phyloP scores from a whole-genome alignment of 2,797 vertebrate genomes.

The Sphenopsis melanotis region DNA sequence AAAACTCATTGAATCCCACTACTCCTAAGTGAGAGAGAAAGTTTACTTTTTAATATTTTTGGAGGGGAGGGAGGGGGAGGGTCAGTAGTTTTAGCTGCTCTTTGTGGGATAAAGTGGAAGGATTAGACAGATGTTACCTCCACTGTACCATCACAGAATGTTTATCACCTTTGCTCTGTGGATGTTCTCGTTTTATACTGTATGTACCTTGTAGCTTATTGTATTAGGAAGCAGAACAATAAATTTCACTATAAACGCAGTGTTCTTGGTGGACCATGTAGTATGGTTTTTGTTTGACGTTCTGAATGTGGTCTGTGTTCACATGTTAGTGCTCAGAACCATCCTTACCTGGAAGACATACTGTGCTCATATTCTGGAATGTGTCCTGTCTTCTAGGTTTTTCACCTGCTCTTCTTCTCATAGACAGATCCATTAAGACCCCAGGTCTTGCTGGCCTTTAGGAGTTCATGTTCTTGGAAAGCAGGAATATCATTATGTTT shows the following conservation, averaged over 20 bases:
- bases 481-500: background rate
- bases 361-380: background rate
- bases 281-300: conserved; percentile 58
- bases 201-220: conserved; percentile 81
- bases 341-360: background rate
- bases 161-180: conserved; percentile 78
- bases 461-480: background rate
- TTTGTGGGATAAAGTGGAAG: conserved; percentile 68
- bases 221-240: conserved; percentile 80
- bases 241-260: conserved; percentile 77
- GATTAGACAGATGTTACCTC: conserved; percentile 61
- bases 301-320: conserved; percentile 52
- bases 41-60: conserved; percentile 73
- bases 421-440: background rate
- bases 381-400: conserved; percentile 23
- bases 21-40: conserved; percentile 66
- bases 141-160: conserved; percentile 73
- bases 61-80: conserved; percentile 61
- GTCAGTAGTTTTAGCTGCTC: conserved; percentile 69
- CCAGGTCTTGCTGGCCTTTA: conserved; percentile 17
- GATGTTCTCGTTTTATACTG: conserved; percentile 79
- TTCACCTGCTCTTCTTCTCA: background rate
- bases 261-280: conserved; percentile 64
- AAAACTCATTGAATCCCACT: conserved; percentile 54
- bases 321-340: conserved; percentile 3